Evolutionary conservation across 2,888 invertebrate species (phyloP).

Genomic region (Tipula confusa): DNA sequence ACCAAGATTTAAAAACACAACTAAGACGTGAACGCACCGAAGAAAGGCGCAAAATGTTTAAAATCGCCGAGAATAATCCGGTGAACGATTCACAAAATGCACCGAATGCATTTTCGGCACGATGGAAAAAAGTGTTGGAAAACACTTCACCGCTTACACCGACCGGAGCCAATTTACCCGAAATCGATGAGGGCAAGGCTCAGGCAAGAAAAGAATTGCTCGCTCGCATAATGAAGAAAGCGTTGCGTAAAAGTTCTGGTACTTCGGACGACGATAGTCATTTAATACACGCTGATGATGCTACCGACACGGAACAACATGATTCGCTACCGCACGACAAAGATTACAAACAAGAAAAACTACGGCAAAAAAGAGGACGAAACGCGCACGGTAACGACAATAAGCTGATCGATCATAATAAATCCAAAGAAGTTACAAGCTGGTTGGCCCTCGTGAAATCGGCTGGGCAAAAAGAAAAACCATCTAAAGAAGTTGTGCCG

Average conservation of each 20-base stretch:
- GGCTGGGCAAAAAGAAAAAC: conserved; percentile 39
- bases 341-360: conserved; percentile 39
- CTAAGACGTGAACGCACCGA: conserved; percentile 84
- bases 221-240: conserved; percentile 49
- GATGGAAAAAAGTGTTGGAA: conserved; percentile 54
- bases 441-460: not conserved
- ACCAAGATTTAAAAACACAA: conserved; percentile 87
- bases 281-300: conserved; percentile 54
- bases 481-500: conserved; percentile 35
- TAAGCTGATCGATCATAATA: not conserved
- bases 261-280: conserved; percentile 54
- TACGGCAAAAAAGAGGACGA: not conserved
- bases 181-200: conserved; percentile 47
- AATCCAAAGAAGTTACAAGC: conserved; percentile 20
- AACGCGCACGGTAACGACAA: not conserved
- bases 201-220: conserved; percentile 49
- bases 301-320: conserved; percentile 67
- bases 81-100: conserved; percentile 49
- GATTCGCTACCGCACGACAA: conserved; percentile 63
- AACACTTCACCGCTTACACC: conserved; percentile 48
- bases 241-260: conserved; percentile 55
- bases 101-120: conserved; percentile 55
- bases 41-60: conserved; percentile 88
- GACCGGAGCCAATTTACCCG: conserved; percentile 42
- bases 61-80: conserved; percentile 65